Conservation (phyloP, 2,888 invertebrate genomes). For the Heliothis peltigera region DNA sequence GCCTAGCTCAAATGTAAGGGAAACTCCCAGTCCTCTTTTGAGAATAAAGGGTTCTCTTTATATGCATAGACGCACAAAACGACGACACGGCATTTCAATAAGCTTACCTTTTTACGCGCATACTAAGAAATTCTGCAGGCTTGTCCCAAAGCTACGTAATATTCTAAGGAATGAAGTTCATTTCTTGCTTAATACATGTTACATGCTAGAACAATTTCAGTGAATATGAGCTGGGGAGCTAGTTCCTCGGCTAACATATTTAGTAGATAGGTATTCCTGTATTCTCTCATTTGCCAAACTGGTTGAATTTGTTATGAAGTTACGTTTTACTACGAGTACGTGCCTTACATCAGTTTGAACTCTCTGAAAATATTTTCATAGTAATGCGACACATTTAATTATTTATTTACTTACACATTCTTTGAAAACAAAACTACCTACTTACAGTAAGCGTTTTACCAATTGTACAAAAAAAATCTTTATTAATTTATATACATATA, state of each 20-base stretch:
- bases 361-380: no score
- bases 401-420: no score
- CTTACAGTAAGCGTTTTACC: no score
- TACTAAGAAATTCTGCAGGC: conserved; percentile 42
- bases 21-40: conserved; percentile 18
- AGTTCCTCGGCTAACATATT: conserved; percentile 15
- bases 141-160: conserved; percentile 30
- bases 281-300: conserved; percentile 9
- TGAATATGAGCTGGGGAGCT: conserved; percentile 8
- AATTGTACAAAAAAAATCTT: no score
- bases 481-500: no score
- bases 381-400: no score
- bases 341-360: neutral
- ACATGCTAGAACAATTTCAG: conserved; percentile 17
- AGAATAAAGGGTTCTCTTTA: conserved; percentile 54
- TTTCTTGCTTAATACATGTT: conserved; percentile 19
- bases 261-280: conserved; percentile 9
- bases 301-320: conserved; percentile 14
- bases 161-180: conserved; percentile 14
- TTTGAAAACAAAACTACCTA: no score
- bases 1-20: conserved; percentile 29
- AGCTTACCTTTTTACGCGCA: conserved; percentile 52
- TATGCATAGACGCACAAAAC: conserved; percentile 41
- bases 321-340: conserved; percentile 8
- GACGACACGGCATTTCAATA: conserved; percentile 50